These are phyloP conservation scores for Natator depressus DNA, from an alignment of 2,113 vertebrate species.

Conservation along the genomic window DNA sequence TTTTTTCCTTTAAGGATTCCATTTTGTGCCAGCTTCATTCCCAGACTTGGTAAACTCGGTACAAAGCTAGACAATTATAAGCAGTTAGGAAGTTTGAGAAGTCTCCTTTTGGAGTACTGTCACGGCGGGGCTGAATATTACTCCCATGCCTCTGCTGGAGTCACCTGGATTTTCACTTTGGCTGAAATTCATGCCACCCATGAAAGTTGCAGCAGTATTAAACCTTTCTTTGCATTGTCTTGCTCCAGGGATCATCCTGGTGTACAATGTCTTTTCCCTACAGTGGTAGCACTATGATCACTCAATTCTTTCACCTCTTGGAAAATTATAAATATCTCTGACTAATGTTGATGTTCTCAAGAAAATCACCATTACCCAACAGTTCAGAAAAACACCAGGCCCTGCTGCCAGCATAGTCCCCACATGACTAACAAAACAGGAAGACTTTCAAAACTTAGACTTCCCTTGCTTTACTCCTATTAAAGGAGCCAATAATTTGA, in stretches of 20 bases:
- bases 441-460: neutral
- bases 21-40: neutral
- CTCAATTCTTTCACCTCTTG: neutral
- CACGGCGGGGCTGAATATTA: neutral
- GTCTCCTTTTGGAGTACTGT: neutral
- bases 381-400: neutral
- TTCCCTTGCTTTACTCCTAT: neutral
- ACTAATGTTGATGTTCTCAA: neutral
- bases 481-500: neutral
- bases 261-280: neutral
- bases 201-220: neutral
- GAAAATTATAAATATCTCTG: neutral
- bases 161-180: neutral
- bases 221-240: neutral
- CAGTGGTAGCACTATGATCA: neutral
- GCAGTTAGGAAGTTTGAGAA: neutral
- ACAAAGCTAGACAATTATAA: neutral
- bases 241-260: neutral
- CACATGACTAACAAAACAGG: neutral
- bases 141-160: neutral
- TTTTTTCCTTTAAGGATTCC: neutral
- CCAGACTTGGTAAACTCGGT: neutral
- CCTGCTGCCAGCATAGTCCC: neutral
- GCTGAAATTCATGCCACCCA: neutral
- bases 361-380: neutral